phyloP scores from a whole-genome alignment of 2,113 vertebrate species.

The Prolemur simus region DNA sequence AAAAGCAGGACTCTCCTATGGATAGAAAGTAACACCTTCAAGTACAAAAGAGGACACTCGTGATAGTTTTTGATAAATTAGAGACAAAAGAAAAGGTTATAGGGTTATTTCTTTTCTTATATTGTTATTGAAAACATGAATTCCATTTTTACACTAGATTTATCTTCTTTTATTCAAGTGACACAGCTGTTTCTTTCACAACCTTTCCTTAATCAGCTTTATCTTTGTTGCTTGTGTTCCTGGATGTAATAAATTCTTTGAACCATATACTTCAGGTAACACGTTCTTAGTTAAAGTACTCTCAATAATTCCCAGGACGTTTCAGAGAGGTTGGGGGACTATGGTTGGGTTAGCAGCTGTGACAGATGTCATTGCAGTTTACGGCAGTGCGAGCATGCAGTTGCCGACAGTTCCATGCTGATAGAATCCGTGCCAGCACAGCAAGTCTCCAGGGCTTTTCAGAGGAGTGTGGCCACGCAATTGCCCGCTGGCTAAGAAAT shows the following conservation, averaged over 20 bases:
- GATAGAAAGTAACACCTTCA: not conserved
- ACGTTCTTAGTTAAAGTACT: conserved; percentile 26
- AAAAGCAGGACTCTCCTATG: not conserved
- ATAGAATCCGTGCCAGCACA: not conserved
- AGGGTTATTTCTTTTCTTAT: not conserved
- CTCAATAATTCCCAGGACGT: conserved; percentile 23
- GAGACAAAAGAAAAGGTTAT: not conserved
- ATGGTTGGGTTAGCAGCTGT: conserved; percentile 21
- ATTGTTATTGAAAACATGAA: not conserved
- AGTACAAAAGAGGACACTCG: not conserved
- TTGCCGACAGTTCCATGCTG: not conserved
- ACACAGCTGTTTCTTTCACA: conserved; percentile 21
- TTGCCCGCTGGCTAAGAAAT: conserved; percentile 44
- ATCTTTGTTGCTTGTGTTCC: conserved; percentile 37
- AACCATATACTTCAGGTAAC: conserved; percentile 33
- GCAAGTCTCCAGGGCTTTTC: conserved; percentile 46
- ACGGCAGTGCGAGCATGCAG: not conserved
- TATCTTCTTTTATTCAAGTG: conserved; percentile 54
- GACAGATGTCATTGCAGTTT: conserved; percentile 47
- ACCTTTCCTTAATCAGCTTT: conserved; percentile 58
- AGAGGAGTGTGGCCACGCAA: not conserved
- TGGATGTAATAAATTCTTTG: conserved; percentile 62
- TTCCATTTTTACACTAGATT: conserved; percentile 30
- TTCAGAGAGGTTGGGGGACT: not conserved
- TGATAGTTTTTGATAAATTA: not conserved